Conservation (phyloP, 2,888 invertebrate species). For the Abrostola triplasia region DNA sequence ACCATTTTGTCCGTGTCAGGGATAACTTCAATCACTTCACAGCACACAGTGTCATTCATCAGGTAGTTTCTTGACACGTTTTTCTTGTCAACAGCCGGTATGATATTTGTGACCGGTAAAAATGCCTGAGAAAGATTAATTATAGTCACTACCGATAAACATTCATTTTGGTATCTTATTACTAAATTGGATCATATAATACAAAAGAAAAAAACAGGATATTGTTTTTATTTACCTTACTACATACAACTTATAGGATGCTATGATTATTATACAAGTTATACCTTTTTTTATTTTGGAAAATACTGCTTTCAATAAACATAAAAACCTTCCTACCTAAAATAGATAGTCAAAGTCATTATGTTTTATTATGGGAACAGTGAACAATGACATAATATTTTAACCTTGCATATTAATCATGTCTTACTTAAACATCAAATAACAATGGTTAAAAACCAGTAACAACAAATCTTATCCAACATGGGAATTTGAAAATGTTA, state of each 20-base stretch:
- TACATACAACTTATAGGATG: no score
- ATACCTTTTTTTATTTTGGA: no score
- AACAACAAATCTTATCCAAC: slow-evolving; percentile 3
- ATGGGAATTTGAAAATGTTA: slow-evolving; percentile 21
- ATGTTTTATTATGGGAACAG: not conserved
- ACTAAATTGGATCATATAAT: no score
- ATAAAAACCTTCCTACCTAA: not conserved
- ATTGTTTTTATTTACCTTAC: no score
- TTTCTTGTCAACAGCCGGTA: slow-evolving; percentile 94
- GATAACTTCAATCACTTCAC: slow-evolving; percentile 95
- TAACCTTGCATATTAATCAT: slow-evolving; percentile 30
- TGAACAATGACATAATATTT: slow-evolving; percentile 12
- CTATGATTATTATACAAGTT: no score
- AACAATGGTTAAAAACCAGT: no score
- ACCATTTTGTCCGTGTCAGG: slow-evolving; percentile 96
- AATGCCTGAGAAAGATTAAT: slow-evolving; percentile 84
- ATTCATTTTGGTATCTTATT: no score
- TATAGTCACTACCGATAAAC: no score
- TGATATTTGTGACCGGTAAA: slow-evolving; percentile 91
- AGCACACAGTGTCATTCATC: slow-evolving; percentile 95
- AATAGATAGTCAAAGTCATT: not conserved
- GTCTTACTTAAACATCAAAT: not conserved
- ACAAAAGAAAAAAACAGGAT: no score
- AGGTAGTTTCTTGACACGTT: slow-evolving; percentile 93
- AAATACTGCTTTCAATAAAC: no score